These are phyloP conservation scores for Zelleria hepariella DNA, from an alignment of 2,888 invertebrate species.

Conservation along the genomic window DNA sequence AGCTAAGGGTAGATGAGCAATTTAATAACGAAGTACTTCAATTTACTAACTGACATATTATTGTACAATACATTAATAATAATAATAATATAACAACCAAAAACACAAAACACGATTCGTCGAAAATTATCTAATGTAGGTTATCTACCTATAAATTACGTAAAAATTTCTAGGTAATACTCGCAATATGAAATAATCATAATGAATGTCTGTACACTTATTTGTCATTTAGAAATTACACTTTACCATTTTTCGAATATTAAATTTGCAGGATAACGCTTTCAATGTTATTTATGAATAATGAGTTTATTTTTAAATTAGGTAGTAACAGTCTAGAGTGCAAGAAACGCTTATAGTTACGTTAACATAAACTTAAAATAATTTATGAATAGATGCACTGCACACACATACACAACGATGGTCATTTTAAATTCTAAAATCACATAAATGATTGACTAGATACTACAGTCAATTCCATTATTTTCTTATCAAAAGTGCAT, in stretches of 20 bases:
- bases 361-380: not conserved
- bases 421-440: constrained; percentile 39
- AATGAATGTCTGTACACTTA: constrained; percentile 36
- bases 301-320: not conserved
- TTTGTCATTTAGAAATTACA: constrained; percentile 64
- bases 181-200: not conserved
- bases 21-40: constrained; percentile 6
- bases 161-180: not conserved
- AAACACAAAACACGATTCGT: not conserved
- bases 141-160: not conserved
- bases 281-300: not conserved
- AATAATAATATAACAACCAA: not conserved
- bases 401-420: not conserved
- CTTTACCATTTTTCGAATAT: constrained; percentile 37
- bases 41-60: not conserved
- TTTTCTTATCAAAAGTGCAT: constrained; percentile 9
- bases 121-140: not conserved
- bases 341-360: not conserved
- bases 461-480: constrained; percentile 55
- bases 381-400: not conserved
- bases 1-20: constrained; percentile 24
- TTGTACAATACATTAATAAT: not conserved
- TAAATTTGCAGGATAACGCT: constrained; percentile 18
- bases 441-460: constrained; percentile 60
- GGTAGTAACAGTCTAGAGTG: not conserved